phyloP scores from a whole-genome alignment of 2,888 invertebrate species.

The Leptinotarsa peninsularis region DNA sequence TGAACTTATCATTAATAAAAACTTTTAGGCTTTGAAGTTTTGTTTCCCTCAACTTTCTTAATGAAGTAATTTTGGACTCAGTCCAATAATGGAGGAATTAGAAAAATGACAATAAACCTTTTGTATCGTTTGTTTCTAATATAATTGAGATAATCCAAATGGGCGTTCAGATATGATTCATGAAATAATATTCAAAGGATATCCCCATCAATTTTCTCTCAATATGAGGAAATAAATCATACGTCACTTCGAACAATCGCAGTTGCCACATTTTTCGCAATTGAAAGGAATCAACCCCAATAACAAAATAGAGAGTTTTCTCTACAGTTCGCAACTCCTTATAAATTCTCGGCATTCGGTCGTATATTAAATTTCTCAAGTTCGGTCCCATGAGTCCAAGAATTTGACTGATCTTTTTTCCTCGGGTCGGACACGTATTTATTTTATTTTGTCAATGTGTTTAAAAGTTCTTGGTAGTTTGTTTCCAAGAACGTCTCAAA shows the following conservation, averaged over 20 bases:
- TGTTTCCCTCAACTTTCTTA: too few relatives aligned
- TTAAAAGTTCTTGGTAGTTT: constrained; percentile 36
- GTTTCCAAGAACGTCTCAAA: neutral
- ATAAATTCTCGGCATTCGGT: constrained; percentile 51
- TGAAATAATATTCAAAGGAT: neutral
- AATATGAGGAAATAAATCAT: constrained; percentile 8
- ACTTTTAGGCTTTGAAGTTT: too few relatives aligned
- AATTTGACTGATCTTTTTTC: constrained; percentile 55
- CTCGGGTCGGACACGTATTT: constrained; percentile 45
- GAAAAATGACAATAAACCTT: too few relatives aligned
- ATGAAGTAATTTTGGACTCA: too few relatives aligned
- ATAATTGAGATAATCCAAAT: too few relatives aligned
- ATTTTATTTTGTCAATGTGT: constrained; percentile 46
- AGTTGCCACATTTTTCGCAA: neutral
- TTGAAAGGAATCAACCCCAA: neutral
- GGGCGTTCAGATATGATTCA: too few relatives aligned
- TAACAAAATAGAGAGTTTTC: constrained; percentile 3
- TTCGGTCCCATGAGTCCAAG: constrained; percentile 49
- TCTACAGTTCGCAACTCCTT: constrained; percentile 47
- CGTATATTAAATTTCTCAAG: constrained; percentile 55
- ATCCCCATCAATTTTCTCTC: neutral
- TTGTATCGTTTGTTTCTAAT: too few relatives aligned
- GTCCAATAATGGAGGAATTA: too few relatives aligned
- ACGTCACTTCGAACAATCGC: neutral
- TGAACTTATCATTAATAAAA: too few relatives aligned